Percentiles rank a stretch among this genome's conserved stretches.
Conservation (phyloP, 2,888 invertebrate species). For the Aphidius colemani region DNA sequence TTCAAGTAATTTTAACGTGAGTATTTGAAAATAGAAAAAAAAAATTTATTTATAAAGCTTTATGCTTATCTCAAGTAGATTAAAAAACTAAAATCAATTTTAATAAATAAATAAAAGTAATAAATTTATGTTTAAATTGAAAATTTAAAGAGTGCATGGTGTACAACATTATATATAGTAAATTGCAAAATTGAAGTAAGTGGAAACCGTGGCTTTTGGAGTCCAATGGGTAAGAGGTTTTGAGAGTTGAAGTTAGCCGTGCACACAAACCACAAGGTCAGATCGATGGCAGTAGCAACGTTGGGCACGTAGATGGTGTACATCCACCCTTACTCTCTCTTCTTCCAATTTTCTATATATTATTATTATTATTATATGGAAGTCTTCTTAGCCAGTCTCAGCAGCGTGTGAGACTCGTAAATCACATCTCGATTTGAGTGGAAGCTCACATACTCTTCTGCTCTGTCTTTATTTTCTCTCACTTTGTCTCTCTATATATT, state of each 20-base stretch:
- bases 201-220: neutral
- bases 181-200: slow-evolving; percentile 6
- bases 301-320: slow-evolving; percentile 15
- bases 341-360: neutral
- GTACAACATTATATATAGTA: slow-evolving; percentile 17
- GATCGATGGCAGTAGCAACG: slow-evolving; percentile 24
- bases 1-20: slow-evolving; percentile 72
- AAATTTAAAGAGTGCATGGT: slow-evolving; percentile 8
- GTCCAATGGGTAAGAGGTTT: neutral
- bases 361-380: neutral
- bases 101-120: slow-evolving; percentile 5
- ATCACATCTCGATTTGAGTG: slow-evolving; percentile 17
- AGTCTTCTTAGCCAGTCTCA: slow-evolving; percentile 1
- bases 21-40: too few relatives aligned
- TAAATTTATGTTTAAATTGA: slow-evolving; percentile 26
- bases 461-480: neutral
- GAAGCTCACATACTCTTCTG: neutral
- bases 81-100: too few relatives aligned
- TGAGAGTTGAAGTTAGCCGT: slow-evolving; percentile 20
- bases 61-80: too few relatives aligned
- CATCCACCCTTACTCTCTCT: neutral
- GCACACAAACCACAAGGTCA: slow-evolving; percentile 23
- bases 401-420: slow-evolving; percentile 14
- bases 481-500: neutral
- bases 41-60: too few relatives aligned